Conservation (phyloP, 2,113 vertebrate species). For the Garra rufa region DNA sequence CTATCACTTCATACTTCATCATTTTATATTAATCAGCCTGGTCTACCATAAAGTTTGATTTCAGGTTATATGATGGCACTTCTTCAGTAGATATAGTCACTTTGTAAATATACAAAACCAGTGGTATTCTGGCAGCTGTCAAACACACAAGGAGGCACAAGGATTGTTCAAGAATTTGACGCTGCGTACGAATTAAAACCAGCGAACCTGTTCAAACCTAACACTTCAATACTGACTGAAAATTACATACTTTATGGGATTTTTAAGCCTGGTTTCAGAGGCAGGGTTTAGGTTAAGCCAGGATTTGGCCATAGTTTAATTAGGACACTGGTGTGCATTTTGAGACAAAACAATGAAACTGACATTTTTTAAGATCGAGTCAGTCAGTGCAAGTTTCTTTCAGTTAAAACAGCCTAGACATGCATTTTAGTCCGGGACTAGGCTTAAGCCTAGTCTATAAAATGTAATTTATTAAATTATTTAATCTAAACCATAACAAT, state of each 20-base stretch:
- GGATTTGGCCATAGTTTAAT: no score
- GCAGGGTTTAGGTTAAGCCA: no score
- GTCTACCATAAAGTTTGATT: not conserved
- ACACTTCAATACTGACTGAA: not conserved
- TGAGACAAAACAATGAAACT: no score
- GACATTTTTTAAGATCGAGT: no score
- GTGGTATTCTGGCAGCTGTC: not conserved
- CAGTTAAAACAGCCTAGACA: no score
- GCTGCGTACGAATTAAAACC: not conserved
- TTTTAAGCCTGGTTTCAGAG: no score
- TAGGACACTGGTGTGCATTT: no score
- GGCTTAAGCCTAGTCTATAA: no score
- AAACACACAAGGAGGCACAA: not conserved
- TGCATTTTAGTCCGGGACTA: no score
- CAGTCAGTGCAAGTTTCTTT: no score
- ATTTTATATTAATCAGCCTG: not conserved
- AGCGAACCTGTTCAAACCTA: not conserved
- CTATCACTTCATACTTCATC: not conserved
- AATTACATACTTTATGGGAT: not conserved
- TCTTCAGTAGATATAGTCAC: not conserved
- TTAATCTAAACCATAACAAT: not conserved
- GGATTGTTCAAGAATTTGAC: not conserved
- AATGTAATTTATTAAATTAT: not conserved
- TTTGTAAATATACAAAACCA: conserved; percentile 8
- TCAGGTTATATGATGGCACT: not conserved